A percentile compares a stretch with the other conserved stretches of the same genome.
These are phyloP conservation scores for Rostratula benghalensis DNA, from an alignment of 2,113 vertebrate species.

Conservation along the genomic window DNA sequence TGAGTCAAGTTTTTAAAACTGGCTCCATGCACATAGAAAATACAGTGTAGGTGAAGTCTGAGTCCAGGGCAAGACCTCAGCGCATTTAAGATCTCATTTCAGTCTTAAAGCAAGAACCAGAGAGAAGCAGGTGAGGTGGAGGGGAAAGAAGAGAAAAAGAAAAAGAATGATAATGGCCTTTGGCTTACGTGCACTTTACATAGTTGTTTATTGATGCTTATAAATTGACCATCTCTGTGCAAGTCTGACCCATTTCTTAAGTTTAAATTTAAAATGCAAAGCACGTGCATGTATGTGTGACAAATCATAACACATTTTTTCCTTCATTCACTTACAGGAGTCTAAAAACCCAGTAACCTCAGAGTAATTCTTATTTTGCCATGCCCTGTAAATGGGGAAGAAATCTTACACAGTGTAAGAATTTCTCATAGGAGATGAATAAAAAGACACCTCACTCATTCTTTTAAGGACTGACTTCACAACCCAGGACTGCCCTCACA, in stretches of 20 bases:
- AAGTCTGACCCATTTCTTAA: neutral
- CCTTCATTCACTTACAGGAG: neutral
- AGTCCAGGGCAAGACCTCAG: neutral
- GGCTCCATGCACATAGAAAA: neutral
- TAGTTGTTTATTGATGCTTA: neutral
- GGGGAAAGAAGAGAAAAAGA: neutral
- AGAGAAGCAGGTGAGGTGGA: neutral
- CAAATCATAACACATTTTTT: neutral
- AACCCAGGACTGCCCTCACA: neutral
- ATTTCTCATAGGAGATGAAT: neutral
- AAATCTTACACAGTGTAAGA: neutral
- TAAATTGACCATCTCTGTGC: neutral
- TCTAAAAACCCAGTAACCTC: neutral
- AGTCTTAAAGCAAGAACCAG: neutral
- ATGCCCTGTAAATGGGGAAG: neutral
- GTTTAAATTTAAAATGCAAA: neutral
- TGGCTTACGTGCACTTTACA: neutral
- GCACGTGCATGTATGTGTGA: fast-evolving
- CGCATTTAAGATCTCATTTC: neutral
- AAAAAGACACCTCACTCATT: neutral
- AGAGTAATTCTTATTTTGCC: neutral
- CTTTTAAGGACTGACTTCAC: neutral
- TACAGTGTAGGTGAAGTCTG: neutral
- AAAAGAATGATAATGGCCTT: neutral
- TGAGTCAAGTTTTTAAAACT: neutral